Evolutionary conservation across 1,140 invertebrate genomes (phyloP).

Genomic region (Colletes latitarsis): DNA sequence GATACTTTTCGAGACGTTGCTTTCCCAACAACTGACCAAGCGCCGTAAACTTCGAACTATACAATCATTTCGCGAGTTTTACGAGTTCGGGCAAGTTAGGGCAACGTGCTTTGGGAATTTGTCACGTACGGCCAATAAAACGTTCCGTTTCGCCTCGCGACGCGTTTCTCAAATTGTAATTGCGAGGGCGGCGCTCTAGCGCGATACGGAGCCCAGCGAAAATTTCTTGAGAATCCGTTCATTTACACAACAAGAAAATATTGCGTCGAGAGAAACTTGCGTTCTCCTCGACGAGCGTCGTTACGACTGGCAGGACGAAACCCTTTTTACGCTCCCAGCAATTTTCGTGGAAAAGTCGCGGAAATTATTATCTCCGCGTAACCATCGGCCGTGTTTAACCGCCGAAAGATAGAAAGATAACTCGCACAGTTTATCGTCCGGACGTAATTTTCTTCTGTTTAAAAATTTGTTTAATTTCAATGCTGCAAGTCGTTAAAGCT

Average conservation of each 20-base stretch:
- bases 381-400: conserved; percentile 8
- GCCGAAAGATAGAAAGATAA: background rate
- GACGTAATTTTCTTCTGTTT: no score
- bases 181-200: background rate
- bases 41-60: conserved; percentile 15
- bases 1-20: background rate
- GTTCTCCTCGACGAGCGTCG: background rate
- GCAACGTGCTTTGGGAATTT: conserved; percentile 28
- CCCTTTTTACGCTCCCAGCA: background rate
- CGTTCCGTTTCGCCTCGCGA: background rate
- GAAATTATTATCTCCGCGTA: conserved; percentile 4
- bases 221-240: background rate
- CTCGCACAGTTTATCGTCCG: no score
- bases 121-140: conserved; percentile 36
- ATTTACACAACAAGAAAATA: background rate
- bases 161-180: conserved; percentile 32
- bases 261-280: background rate
- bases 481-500: no score
- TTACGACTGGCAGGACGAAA: background rate
- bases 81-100: conserved; percentile 12
- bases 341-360: background rate
- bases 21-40: background rate
- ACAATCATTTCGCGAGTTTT: conserved; percentile 42
- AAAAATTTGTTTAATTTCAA: no score
- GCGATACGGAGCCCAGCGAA: background rate